A percentile compares a stretch with the other conserved stretches of the same genome.
Conservation (phyloP, 2,888 invertebrate species). For the Lysandra coridon region DNA sequence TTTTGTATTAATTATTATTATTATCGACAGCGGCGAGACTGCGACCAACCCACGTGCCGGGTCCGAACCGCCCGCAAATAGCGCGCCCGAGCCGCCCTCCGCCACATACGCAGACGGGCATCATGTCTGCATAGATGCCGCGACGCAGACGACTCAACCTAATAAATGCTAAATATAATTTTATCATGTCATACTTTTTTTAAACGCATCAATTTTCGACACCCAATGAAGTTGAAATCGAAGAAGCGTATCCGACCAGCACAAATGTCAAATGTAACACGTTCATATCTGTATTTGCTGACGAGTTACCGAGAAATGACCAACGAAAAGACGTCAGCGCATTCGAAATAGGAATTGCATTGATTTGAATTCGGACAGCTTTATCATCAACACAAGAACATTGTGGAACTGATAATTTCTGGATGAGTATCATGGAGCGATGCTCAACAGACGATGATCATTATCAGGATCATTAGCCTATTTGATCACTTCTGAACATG, state of each 20-base stretch:
- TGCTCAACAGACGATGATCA: neutral
- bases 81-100: slow-evolving; percentile 41
- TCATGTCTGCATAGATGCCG: slow-evolving; percentile 26
- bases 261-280: neutral
- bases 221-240: neutral
- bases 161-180: slow-evolving; percentile 18
- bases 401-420: neutral
- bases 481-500: slow-evolving; percentile 18
- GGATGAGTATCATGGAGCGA: neutral
- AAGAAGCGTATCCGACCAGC: neutral
- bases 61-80: slow-evolving; percentile 61
- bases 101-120: slow-evolving; percentile 36
- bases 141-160: slow-evolving; percentile 9
- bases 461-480: slow-evolving; percentile 14
- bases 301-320: neutral
- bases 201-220: neutral
- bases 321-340: neutral
- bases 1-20: slow-evolving; percentile 73
- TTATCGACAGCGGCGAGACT: slow-evolving; percentile 76
- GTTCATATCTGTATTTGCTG: neutral
- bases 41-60: slow-evolving; percentile 72
- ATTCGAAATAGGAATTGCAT: neutral
- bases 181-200: neutral
- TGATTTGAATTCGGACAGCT: neutral
- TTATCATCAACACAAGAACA: neutral